Evolutionary conservation across 2,888 invertebrate species (phyloP), one percentile per base, ranked within the genome.

Genomic region (Herminia tarsipennalis): DNA sequence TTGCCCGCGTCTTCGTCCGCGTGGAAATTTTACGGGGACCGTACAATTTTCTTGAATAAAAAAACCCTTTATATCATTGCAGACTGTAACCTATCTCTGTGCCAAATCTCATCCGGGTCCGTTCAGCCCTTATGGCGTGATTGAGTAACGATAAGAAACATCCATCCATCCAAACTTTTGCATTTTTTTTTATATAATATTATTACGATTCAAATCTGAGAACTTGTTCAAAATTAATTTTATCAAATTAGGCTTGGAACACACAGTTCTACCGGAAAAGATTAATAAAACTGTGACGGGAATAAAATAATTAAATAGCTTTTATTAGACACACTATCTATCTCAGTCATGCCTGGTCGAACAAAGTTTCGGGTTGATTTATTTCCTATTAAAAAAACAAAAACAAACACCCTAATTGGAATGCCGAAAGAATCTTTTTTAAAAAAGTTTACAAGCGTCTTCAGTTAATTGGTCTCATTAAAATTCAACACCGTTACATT

Each of bases 391-490:
- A 20, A 21, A 5, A 9, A 18, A 32, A 20, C 25, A 45, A 34
- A 39, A 41, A 38, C 35, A 30, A 36, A 25, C 14, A 39, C 20
- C 16, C 30, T 24, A 56, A 52, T 44, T 48, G 32, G 47, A 48
- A 46, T 30, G 41, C 45, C 30, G 25, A 39, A 37, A 34, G 29
- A 43, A 27, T 44, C 16, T 52, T 32, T 59, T 36, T 36, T 22
- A 53, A 53, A n/a, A n/a, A n/a, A 53, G 27, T 22, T 41, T 37
- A 55, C 54, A 53, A 57, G 41, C 35, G 34, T 52, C 47, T 57
- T 54, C 39, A 51, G 43, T 66, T 54, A 68, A 64, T 52, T 56
- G 57, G 61, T 50, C 47, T 62, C 56, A 64, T 64, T 55, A 56
- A 58, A 58, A 62, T 67, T 54, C 56, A 57, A 54, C 56, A 35